A percentile compares a stretch with the other conserved stretches of the same genome.
Conservation (phyloP, 2,888 invertebrate species). For the Sesia apiformis region DNA sequence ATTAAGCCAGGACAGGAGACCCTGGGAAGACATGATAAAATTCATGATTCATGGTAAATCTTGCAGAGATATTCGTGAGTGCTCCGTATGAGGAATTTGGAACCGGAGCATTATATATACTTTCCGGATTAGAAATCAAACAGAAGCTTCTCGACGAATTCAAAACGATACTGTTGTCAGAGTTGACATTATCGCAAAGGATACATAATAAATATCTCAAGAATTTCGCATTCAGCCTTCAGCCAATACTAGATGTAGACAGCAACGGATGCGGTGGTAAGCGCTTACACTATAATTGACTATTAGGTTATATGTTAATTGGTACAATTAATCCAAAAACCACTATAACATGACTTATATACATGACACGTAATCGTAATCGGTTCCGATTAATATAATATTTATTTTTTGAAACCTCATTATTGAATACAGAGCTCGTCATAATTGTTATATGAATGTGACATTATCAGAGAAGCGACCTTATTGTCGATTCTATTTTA, state of each 20-base stretch:
- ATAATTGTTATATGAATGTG: too few species aligned
- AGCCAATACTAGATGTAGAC: slow-evolving; percentile 31
- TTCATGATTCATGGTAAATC: too few species aligned
- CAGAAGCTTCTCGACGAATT: slow-evolving; percentile 8
- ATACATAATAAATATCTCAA: slow-evolving; percentile 16
- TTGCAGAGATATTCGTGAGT: slow-evolving; percentile 48
- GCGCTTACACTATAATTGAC: background rate
- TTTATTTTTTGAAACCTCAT: background rate
- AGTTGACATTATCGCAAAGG: slow-evolving; percentile 26
- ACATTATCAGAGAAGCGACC: too few species aligned
- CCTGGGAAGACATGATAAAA: too few species aligned
- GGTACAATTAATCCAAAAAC: background rate
- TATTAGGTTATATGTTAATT: background rate
- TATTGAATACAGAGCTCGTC: too few species aligned
- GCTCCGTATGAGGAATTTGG: slow-evolving; percentile 42
- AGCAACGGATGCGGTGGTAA: slow-evolving; percentile 12
- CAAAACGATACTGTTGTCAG: slow-evolving; percentile 14
- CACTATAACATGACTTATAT: too few species aligned
- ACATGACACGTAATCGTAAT: background rate
- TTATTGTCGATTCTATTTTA: too few species aligned
- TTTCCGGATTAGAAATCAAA: slow-evolving; percentile 37
- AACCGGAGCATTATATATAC: slow-evolving; percentile 36
- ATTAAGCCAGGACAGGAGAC: too few species aligned
- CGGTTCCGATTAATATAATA: background rate
- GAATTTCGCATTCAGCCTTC: slow-evolving; percentile 40